Percentiles rank a stretch among this genome's conserved stretches.
phyloP scores from a whole-genome alignment of 2,113 vertebrate species.

The Maylandia zebra region DNA sequence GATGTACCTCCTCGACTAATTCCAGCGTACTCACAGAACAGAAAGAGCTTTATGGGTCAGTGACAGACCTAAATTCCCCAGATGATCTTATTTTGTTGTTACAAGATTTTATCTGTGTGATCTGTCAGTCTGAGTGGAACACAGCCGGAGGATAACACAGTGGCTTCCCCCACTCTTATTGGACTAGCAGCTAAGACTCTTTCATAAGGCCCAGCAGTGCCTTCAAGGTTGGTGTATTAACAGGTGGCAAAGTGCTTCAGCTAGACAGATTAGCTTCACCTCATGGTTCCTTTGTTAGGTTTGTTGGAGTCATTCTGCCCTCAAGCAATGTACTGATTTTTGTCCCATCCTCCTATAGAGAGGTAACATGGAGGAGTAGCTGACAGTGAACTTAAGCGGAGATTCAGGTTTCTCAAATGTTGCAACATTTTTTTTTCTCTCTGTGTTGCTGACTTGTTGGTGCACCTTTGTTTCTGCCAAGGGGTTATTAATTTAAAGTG shows the following conservation, averaged over 20 bases:
- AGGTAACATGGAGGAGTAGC: background rate
- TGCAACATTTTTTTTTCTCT: background rate
- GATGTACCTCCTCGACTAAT: background rate
- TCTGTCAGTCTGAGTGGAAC: background rate
- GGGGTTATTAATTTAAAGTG: background rate
- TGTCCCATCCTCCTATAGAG: background rate
- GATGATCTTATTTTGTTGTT: background rate
- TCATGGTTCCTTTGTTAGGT: background rate
- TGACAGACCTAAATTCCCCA: background rate
- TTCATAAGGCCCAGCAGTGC: background rate
- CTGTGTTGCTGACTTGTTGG: background rate
- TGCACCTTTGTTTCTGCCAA: background rate
- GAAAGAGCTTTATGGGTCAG: background rate
- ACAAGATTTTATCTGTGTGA: background rate
- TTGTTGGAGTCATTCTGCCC: background rate
- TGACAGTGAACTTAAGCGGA: background rate
- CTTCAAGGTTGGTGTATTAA: background rate
- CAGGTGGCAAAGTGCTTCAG: background rate
- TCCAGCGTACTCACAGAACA: background rate
- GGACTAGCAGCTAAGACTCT: background rate
- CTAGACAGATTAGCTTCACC: background rate
- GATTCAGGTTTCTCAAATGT: background rate
- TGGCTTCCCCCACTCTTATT: background rate
- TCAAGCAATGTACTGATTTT: background rate
- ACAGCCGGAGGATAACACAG: background rate